Conservation (phyloP, 64 coral and sea anemone species). For the Porites lutea region DNA sequence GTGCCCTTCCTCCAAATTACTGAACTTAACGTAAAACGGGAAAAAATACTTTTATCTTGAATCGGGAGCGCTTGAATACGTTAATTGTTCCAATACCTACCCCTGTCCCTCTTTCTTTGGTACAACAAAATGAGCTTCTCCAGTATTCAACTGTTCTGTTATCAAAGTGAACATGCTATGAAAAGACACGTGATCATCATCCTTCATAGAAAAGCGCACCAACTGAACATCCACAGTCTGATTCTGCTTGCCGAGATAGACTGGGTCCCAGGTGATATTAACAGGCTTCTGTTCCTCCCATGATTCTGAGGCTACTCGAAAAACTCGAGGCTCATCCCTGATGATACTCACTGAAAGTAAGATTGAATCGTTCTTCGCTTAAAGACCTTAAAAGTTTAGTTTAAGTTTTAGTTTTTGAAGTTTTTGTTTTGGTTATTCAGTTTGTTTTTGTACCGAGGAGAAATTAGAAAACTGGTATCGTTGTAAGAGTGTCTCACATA, state of each 20-base stretch:
- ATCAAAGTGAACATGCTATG: conserved; percentile 41
- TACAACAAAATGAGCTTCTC: conserved; percentile 5
- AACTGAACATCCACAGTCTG: conserved; percentile 7
- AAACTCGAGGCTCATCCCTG: conserved; percentile 1
- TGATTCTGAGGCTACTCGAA: not conserved
- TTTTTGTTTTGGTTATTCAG: too few species aligned
- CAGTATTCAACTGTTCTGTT: not conserved
- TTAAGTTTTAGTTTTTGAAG: too few species aligned
- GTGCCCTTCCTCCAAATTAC: too few species aligned
- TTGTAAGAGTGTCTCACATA: too few species aligned
- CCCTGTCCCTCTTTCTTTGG: conserved; percentile 33
- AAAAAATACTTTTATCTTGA: too few species aligned
- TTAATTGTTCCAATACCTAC: not conserved
- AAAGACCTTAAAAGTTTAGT: too few species aligned
- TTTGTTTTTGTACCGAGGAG: too few species aligned
- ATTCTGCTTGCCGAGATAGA: not conserved
- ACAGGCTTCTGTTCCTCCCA: conserved; percentile 30
- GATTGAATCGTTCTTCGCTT: not conserved
- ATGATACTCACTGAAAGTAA: conserved; percentile 9
- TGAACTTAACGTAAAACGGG: too few species aligned
- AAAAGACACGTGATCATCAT: conserved; percentile 5
- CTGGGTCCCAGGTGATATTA: conserved; percentile 33
- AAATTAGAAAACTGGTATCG: too few species aligned
- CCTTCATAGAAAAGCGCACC: conserved; percentile 30
- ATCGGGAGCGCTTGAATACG: too few species aligned